A percentile compares a stretch with the other conserved stretches of the same genome.
These are phyloP conservation scores for Rhamphomyia laevipes DNA, from an alignment of 2,888 invertebrate genomes.

Conservation along the genomic window DNA sequence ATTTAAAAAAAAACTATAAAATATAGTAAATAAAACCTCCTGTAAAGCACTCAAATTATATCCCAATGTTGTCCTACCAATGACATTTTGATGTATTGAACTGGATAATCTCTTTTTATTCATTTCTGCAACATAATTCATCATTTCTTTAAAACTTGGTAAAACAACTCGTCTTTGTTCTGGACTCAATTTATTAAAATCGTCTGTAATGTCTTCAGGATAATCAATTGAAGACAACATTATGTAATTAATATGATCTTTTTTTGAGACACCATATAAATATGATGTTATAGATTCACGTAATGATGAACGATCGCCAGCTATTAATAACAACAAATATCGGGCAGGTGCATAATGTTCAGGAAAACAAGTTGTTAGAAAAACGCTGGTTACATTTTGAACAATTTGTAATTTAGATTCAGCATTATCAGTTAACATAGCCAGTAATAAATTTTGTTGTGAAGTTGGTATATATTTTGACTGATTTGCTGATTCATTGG, in stretches of 20 bases:
- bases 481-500: neutral
- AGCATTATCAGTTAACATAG: constrained; percentile 61
- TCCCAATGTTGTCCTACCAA: constrained; percentile 57
- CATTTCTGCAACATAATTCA: constrained; percentile 57
- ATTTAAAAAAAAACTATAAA: constrained; percentile 1
- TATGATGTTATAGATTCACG: constrained; percentile 32
- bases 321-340: constrained; percentile 68
- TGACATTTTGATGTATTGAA: constrained; percentile 45
- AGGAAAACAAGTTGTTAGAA: constrained; percentile 71
- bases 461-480: constrained; percentile 31
- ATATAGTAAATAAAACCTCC: constrained; percentile 45
- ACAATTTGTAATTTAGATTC: constrained; percentile 66
- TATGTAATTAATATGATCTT: constrained; percentile 40
- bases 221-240: constrained; percentile 37
- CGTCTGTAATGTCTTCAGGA: constrained; percentile 26
- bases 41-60: constrained; percentile 59
- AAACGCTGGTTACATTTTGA: constrained; percentile 71
- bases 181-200: constrained; percentile 28
- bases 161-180: constrained; percentile 40
- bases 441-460: constrained; percentile 43
- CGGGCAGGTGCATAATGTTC: constrained; percentile 69
- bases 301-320: constrained; percentile 60
- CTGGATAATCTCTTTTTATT: constrained; percentile 49
- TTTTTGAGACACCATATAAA: constrained; percentile 57
- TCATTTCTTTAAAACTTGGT: constrained; percentile 63